Evolutionary conservation across 1,140 invertebrate genomes (phyloP).

Genomic region (Ceratina calcarata): DNA sequence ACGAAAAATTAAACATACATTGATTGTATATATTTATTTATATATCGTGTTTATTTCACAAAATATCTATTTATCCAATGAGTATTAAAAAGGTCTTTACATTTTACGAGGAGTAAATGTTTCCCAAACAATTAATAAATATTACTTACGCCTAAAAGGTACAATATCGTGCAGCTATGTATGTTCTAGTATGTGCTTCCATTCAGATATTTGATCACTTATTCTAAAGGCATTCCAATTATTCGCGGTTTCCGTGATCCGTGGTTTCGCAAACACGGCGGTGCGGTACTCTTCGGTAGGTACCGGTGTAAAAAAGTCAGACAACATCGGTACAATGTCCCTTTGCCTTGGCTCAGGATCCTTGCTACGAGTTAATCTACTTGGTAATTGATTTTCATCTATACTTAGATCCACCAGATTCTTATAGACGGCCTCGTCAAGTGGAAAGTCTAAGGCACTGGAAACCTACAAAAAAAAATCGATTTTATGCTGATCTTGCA

Average conservation of each 20-base stretch:
- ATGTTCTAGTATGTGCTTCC: constrained; percentile 66
- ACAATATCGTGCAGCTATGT: neutral
- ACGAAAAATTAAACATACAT: neutral
- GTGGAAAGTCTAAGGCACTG: constrained; percentile 68
- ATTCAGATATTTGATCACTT: constrained; percentile 69
- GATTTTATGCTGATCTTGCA: neutral
- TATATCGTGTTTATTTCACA: neutral
- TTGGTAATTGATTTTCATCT: constrained; percentile 69
- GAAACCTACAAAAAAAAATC: constrained; percentile 67
- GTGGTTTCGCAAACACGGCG: constrained; percentile 51
- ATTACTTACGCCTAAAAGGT: constrained; percentile 11
- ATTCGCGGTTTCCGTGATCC: constrained; percentile 53
- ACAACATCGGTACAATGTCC: constrained; percentile 67
- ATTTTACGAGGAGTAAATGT: constrained; percentile 32
- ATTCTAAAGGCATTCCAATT: constrained; percentile 68
- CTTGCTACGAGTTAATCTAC: constrained; percentile 65
- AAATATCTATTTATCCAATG: constrained; percentile 15
- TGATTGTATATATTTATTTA: constrained; percentile 40
- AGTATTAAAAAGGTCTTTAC: constrained; percentile 9
- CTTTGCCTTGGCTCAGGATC: constrained; percentile 70
- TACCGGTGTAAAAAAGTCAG: constrained; percentile 69
- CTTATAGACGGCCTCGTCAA: constrained; percentile 71
- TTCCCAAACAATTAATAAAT: constrained; percentile 33
- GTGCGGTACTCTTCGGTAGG: constrained; percentile 63
- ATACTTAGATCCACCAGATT: constrained; percentile 72